Conservation (phyloP, 2,888 invertebrate genomes). For the Tigriopus californicus region DNA sequence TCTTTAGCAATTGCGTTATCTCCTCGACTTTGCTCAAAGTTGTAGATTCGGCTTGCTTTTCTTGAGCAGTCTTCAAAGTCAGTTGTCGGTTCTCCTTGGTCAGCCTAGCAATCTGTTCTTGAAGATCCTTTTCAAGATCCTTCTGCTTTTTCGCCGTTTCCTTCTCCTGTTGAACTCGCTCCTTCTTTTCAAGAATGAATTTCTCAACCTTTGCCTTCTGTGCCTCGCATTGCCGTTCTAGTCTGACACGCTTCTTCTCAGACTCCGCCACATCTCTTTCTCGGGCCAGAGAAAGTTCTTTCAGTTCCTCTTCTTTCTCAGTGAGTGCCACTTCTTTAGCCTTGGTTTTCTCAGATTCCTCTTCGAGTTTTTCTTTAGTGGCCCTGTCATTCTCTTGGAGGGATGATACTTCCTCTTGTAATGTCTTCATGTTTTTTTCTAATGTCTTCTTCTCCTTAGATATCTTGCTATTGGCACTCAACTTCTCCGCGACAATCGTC, state of each 20-base stretch:
- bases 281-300: background rate
- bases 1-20: background rate
- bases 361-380: background rate
- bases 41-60: background rate
- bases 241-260: background rate
- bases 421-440: background rate
- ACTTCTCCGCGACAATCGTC: slow-evolving; percentile 4
- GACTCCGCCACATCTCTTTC: background rate
- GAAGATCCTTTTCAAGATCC: slow-evolving; percentile 1
- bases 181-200: background rate
- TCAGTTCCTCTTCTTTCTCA: background rate
- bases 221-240: background rate
- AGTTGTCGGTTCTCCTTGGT: background rate
- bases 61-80: background rate
- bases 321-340: background rate
- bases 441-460: background rate
- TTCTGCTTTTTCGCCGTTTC: slow-evolving; percentile 1
- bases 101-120: background rate
- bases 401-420: background rate
- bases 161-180: background rate
- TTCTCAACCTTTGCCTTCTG: background rate
- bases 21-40: background rate
- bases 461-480: background rate
- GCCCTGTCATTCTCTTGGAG: background rate
- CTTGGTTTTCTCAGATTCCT: background rate